phyloP scores from a whole-genome alignment of 2,797 vertebrate genomes.

The Bradypodion pumilum region DNA sequence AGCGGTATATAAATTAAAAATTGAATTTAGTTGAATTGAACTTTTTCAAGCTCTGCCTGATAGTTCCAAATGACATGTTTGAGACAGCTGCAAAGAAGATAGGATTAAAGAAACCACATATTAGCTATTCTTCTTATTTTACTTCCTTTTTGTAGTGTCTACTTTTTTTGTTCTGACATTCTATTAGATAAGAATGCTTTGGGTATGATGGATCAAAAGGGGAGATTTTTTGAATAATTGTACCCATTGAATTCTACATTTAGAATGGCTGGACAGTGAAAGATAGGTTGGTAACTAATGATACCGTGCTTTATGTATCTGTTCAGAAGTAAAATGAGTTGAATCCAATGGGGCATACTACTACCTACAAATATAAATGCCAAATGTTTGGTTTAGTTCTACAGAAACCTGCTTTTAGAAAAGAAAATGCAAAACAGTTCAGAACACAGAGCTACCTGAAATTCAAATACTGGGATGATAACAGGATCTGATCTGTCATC shows the following conservation, averaged over 20 bases:
- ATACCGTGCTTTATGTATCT: neutral
- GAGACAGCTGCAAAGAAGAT: neutral
- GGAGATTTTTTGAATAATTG: neutral
- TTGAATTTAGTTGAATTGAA: no score
- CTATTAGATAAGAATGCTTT: neutral
- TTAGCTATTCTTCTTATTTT: neutral
- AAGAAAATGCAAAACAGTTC: no score
- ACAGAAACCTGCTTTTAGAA: no score
- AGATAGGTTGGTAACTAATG: neutral
- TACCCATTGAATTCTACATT: neutral
- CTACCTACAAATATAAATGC: neutral
- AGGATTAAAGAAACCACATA: neutral
- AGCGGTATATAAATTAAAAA: no score
- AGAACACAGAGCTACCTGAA: no score
- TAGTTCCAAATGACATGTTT: neutral
- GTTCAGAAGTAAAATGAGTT: no score
- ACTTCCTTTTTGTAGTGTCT: neutral
- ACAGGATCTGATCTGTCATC: no score
- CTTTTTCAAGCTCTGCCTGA: no score
- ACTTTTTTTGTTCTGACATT: neutral
- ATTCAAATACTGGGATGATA: no score
- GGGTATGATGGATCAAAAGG: neutral
- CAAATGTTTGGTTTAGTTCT: no score
- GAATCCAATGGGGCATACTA: no score
- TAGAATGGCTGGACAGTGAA: no score